A percentile compares a stretch with the other conserved stretches of the same genome.
Evolutionary conservation across 2,888 invertebrate genomes (phyloP).

Genomic region (Chaetoderma sp.): DNA sequence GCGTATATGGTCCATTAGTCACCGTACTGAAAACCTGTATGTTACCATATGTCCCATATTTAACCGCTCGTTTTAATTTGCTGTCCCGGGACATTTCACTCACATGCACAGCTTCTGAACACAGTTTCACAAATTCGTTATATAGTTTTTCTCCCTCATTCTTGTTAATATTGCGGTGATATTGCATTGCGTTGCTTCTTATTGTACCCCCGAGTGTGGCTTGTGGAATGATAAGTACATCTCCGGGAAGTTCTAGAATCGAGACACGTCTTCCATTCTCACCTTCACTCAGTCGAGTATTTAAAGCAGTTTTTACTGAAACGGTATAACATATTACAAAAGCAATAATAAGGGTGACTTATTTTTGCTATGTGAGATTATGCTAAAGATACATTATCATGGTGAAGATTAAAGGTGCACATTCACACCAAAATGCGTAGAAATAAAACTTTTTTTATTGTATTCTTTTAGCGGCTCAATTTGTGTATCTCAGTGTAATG

Average conservation of each 20-base stretch:
- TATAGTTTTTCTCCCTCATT: conserved; percentile 65
- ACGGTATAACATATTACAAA: conserved; percentile 12
- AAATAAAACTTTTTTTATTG: too few species aligned
- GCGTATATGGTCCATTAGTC: conserved; percentile 70
- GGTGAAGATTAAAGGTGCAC: too few species aligned
- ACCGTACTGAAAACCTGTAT: conserved; percentile 68
- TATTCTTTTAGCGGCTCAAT: too few species aligned
- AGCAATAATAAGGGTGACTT: conserved; percentile 4
- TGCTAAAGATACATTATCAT: too few species aligned
- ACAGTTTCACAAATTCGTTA: conserved; percentile 49
- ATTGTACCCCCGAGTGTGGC: conserved; percentile 70
- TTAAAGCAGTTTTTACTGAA: conserved; percentile 59
- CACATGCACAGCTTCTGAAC: conserved; percentile 37
- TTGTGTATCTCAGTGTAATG: too few species aligned
- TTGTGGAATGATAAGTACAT: conserved; percentile 70
- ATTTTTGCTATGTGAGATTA: too few species aligned
- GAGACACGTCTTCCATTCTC: conserved; percentile 58
- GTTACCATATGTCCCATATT: conserved; percentile 69
- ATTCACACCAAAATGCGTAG: too few species aligned
- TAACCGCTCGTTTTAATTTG: conserved; percentile 43
- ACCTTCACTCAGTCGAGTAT: conserved; percentile 55
- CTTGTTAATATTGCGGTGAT: conserved; percentile 70
- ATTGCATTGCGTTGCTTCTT: conserved; percentile 70
- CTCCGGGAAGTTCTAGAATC: conserved; percentile 67
- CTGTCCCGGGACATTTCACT: neutral